Base-by-base conservation (phyloP, 2,797 vertebrate species). In the Myotis myotis region DNA sequence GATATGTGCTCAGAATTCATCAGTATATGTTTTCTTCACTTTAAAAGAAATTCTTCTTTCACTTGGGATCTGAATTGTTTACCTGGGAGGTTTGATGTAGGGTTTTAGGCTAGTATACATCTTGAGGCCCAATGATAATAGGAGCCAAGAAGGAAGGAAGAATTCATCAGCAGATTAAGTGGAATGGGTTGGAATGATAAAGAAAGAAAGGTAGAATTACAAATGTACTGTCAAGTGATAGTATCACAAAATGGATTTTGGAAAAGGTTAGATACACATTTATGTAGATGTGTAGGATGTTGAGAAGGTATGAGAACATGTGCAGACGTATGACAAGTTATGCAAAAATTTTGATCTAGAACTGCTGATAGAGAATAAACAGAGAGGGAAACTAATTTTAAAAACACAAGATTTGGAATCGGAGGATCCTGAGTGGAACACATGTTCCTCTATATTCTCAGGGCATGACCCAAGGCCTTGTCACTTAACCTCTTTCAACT, bases 181-280 rank as follows among this genome's bases (percentile, higher is more conserved):
- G 64, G 30, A 36, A 30, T 81, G 36, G 72, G 11, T 41, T 72
- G 71, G 23, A 72, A 70, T n/a, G 89, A 75, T 71, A 79, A 84
- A 80, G n/a, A 94, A 93, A 72, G 16, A 53, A 20, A 66, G 22
- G 15, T 38, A 30, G 19, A 91, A 84, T 49, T 94, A 79, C 33
- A 85, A 49, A 33, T 92, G 74, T 83, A 53, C 41, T 86, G n/a
- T 80, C 83, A 75, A 90, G 85, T 80, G 55, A 83, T 78, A 78
- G 91, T 38, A 47, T 28, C 81, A 49, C 57, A 79, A 85, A 81
- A n/a, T 80, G 79, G 78, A 88, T 79, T 93, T 86, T 41, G 25
- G 44, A 44, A 86, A 96, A 74, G 84, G 38, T 47, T 41, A 81
- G 33, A 12, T 44, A 79, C 25, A 62, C 44, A 66, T 89, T 84